Conservation (phyloP, 1,140 invertebrate species). For the Bombus difficillimus region DNA sequence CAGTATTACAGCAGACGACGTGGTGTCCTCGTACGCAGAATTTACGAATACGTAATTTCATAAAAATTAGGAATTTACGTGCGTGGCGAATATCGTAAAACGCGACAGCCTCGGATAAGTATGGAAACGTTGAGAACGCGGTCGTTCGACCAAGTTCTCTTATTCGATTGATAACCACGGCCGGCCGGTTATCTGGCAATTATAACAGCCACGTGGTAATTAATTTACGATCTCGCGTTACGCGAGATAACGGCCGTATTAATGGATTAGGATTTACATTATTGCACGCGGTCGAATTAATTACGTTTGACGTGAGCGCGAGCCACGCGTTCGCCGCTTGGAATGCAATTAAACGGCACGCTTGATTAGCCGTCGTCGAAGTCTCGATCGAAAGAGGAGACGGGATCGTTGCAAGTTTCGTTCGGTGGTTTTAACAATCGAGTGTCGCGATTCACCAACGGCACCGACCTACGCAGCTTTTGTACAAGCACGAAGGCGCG, state of each 20-base stretch:
- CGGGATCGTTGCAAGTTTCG: not conserved
- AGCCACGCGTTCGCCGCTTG: conserved; percentile 1
- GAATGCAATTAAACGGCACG: conserved; percentile 36
- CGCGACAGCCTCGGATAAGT: too few species aligned
- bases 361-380: conserved; percentile 15
- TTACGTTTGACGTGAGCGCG: not conserved
- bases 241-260: conserved; percentile 42
- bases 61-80: too few species aligned
- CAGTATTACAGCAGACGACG: too few species aligned
- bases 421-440: not conserved
- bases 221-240: conserved; percentile 22
- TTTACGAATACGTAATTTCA: too few species aligned
- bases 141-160: not conserved
- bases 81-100: too few species aligned
- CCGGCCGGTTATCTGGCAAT: conserved; percentile 6
- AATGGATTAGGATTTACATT: conserved; percentile 49
- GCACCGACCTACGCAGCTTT: not conserved
- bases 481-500: not conserved
- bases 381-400: not conserved
- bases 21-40: too few species aligned
- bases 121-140: too few species aligned
- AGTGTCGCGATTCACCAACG: not conserved
- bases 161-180: conserved; percentile 3
- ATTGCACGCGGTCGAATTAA: conserved; percentile 32
- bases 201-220: conserved; percentile 23